These are phyloP conservation scores for Chromobotia macracanthus DNA, from an alignment of 2,797 vertebrate genomes.

Conservation along the genomic window DNA sequence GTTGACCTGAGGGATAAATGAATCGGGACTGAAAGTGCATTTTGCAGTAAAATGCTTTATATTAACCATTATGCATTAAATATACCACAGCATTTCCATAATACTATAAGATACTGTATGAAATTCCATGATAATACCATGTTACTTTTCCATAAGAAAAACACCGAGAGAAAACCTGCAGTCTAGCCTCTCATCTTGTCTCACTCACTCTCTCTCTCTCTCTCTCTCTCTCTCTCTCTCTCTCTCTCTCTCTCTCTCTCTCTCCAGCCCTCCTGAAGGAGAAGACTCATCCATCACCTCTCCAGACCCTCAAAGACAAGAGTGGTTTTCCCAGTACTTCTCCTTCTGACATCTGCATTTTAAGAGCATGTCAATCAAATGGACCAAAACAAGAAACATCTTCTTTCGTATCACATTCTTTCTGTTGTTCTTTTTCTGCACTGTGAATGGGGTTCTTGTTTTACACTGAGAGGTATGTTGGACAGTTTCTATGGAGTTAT, in stretches of 20 bases:
- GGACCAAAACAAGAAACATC: conserved; percentile 65
- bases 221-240: too few species aligned
- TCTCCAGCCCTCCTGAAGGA: conserved; percentile 91
- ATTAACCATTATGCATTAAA: too few species aligned
- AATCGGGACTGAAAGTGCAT: conserved; percentile 26
- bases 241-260: too few species aligned
- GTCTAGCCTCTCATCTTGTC: too few species aligned
- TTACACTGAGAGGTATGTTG: conserved; percentile 77
- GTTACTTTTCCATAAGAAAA: too few species aligned
- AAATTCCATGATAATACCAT: too few species aligned
- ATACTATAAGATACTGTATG: too few species aligned
- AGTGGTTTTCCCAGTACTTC: conserved; percentile 99
- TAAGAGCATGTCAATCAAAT: conserved; percentile 87
- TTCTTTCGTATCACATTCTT: conserved; percentile 74
- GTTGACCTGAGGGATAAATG: conserved; percentile 16
- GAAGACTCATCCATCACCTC: conserved; percentile 87
- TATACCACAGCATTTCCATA: too few species aligned
- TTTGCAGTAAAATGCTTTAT: too few species aligned
- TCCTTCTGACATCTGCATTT: conserved; percentile 87
- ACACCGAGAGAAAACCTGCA: too few species aligned
- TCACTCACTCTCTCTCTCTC: too few species aligned
- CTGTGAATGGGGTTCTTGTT: conserved; percentile 76
- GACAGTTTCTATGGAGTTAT: conserved; percentile 75
- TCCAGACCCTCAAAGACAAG: conserved; percentile 93
- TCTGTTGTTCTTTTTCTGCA: conserved; percentile 69